These are phyloP conservation scores for Mustelus asterias DNA, from an alignment of 2,113 vertebrate genomes.

Conservation along the genomic window DNA sequence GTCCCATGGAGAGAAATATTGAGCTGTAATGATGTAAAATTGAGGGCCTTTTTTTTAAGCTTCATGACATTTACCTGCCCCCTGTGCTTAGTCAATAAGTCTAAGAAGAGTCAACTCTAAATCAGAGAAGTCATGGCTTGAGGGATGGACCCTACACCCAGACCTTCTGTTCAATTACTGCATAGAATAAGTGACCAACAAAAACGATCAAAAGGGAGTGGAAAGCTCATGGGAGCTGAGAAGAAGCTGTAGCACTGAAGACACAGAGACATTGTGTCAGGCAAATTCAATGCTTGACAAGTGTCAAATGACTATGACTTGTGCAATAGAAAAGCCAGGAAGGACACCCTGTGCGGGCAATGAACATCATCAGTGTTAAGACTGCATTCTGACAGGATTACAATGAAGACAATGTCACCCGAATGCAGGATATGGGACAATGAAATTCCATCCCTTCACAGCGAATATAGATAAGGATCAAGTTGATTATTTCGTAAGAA, in stretches of 20 bases:
- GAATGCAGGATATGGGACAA: slow-evolving; percentile 12
- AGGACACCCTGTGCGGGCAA: neutral
- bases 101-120: neutral
- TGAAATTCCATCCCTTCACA: neutral
- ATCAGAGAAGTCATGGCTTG: neutral
- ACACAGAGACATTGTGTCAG: neutral
- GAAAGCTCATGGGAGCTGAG: neutral
- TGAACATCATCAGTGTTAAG: neutral
- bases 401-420: neutral
- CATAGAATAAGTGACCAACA: neutral
- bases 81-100: neutral
- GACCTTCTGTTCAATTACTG: neutral
- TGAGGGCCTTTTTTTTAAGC: neutral
- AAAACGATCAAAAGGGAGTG: neutral
- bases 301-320: slow-evolving; percentile 9
- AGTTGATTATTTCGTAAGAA: neutral
- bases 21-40: neutral
- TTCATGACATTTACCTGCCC: neutral
- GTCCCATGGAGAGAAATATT: neutral
- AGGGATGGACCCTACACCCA: neutral
- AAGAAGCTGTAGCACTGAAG: neutral
- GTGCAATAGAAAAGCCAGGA: neutral
- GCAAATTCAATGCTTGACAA: neutral
- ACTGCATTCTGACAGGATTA: neutral
- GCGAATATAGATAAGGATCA: neutral